phyloP scores from a whole-genome alignment of 2,888 invertebrate genomes.

The Spisula solida region DNA sequence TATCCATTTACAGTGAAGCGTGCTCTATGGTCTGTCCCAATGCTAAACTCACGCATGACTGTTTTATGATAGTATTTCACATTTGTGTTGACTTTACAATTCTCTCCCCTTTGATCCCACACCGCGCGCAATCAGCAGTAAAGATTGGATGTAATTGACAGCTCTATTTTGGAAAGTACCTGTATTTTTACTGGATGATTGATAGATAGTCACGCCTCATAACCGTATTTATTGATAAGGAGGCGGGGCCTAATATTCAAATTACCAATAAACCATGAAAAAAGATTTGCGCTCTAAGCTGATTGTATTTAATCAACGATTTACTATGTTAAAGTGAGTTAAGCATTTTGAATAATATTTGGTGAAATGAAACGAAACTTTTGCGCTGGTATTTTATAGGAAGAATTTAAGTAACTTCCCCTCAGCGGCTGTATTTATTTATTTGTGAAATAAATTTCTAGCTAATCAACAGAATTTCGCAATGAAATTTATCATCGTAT shows the following conservation, averaged over 20 bases:
- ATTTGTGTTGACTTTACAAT: conserved; percentile 57
- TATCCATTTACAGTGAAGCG: conserved; percentile 44
- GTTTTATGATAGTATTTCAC: conserved; percentile 50
- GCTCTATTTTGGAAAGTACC: conserved; percentile 56
- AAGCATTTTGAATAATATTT: neutral
- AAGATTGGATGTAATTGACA: conserved; percentile 60
- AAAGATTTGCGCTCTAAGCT: conserved; percentile 18
- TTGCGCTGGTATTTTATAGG: neutral
- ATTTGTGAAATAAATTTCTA: conserved; percentile 9
- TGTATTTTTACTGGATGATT: conserved; percentile 67
- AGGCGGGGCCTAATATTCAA: conserved; percentile 51
- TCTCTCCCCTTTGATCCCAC: conserved; percentile 47
- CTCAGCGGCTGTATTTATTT: neutral
- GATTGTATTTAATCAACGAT: conserved; percentile 25
- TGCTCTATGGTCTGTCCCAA: conserved; percentile 32
- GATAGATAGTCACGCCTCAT: conserved; percentile 62
- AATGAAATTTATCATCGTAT: neutral
- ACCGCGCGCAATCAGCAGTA: conserved; percentile 46
- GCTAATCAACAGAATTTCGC: neutral
- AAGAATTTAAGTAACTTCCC: neutral
- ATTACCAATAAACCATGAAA: conserved; percentile 26
- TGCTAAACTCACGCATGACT: conserved; percentile 42
- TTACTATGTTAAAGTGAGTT: conserved; percentile 15
- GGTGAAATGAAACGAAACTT: neutral
- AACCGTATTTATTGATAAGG: conserved; percentile 48